Conservation (phyloP, 2,113 vertebrate genomes). For the Typhlomys cinereus region DNA sequence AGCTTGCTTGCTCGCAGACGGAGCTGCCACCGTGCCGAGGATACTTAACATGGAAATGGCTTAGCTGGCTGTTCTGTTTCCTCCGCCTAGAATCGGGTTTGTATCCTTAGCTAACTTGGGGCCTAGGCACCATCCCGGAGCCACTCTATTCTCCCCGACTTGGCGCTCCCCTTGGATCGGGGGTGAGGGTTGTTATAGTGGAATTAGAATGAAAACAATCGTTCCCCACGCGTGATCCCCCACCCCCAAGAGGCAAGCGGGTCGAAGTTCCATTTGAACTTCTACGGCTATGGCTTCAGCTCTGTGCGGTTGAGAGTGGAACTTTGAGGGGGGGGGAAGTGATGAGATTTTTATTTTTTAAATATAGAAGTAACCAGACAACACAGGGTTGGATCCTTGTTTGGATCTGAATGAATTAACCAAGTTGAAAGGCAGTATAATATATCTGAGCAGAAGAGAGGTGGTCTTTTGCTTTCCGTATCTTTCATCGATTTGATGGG, state of each 20-base stretch:
- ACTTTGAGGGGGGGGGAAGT: not conserved
- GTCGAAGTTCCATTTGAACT: constrained; percentile 3
- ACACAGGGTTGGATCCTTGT: not conserved
- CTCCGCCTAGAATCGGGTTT: constrained; percentile 87
- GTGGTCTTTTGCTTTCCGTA: constrained; percentile 9
- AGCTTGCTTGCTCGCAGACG: constrained; percentile 83
- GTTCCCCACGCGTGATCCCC: too few species aligned
- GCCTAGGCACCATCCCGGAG: constrained; percentile 73
- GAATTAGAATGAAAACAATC: constrained; percentile 61
- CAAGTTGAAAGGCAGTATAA: too few species aligned
- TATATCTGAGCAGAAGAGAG: too few species aligned
- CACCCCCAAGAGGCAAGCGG: not conserved
- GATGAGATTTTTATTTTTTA: not conserved
- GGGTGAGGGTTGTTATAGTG: constrained; percentile 59
- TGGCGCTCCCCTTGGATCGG: constrained; percentile 26
- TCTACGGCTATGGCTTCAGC: not conserved
- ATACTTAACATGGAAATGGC: constrained; percentile 90
- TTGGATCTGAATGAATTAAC: not conserved
- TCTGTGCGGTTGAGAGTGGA: not conserved
- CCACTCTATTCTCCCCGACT: constrained; percentile 68
- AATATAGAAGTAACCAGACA: not conserved
- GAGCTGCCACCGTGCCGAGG: constrained; percentile 86
- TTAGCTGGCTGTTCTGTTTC: constrained; percentile 87
- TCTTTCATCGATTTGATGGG: not conserved
- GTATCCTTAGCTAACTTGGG: constrained; percentile 86